Evolutionary conservation across 1,140 invertebrate genomes (phyloP), one percentile per base, ranked within the genome.

Genomic region (Tribolium castaneum): DNA sequence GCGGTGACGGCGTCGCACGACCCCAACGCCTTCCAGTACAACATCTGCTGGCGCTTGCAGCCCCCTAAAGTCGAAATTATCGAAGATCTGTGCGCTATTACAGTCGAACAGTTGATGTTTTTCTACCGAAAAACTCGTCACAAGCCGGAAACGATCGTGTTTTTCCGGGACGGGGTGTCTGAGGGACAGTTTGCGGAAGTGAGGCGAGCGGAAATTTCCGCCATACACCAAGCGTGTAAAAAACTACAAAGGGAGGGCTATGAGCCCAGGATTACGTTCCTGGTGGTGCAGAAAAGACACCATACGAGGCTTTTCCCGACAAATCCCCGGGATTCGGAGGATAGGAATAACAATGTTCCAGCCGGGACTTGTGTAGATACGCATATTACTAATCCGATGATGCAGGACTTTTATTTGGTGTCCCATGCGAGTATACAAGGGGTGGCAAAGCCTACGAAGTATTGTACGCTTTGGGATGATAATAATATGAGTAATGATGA

Each of bases 201-300:
- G 3, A 78, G 90, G 2, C 81, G 88, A 30, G 80, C 84, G 51
- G 95, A 96, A 86, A 84, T 96, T 51, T 81, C 82, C 2, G 92
- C 92, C 0, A 92, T 97, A 16, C 88, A 91, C 80, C 82, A 82
- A 6, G 95, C 95, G 0, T 95, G 94, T 81, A 83, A 80, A 49
- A 80, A 70, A 56, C 73, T 93, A 3, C 62, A 88, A 56, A 83
- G 87, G 13, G 54, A 70, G 0, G 85, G 87, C 2, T 91, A 90
- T 71, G 88, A 90, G 79, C 94, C 96, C 0, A 84, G 86, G 16
- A 91, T 98, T 19, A 93, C 95, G 16, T 96, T 96, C 83, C 83
- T 98, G 1, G 93, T 98, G 4, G 96, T 98, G 0, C 96, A 98
- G 82, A 98, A 98, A 87, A 89, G 96, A 3, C 97, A 98, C 88